A percentile compares a stretch with the other conserved stretches of the same genome.
phyloP scores from a whole-genome alignment of 2,113 vertebrate species.

The Gracilinanus agilis region DNA sequence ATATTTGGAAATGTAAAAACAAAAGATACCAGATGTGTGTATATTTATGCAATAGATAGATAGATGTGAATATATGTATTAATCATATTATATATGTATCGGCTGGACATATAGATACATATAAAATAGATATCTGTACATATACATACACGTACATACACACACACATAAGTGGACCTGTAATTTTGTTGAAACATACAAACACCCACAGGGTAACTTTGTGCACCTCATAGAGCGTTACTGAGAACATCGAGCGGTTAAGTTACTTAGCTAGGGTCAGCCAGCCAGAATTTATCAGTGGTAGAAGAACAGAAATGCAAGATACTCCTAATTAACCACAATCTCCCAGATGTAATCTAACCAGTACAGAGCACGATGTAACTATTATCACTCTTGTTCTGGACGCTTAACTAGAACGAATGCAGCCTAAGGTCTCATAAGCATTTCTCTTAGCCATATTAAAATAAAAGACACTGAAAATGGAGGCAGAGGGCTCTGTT shows the following conservation, averaged over 20 bases:
- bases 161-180: not conserved
- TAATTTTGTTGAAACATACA: not conserved
- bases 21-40: too few species aligned
- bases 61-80: too few species aligned
- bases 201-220: not conserved
- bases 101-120: not conserved
- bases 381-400: constrained; percentile 4
- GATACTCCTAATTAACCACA: not conserved
- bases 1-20: too few species aligned
- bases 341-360: not conserved
- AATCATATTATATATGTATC: not conserved
- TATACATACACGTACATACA: too few species aligned
- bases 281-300: not conserved
- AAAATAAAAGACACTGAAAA: not conserved
- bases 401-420: not conserved
- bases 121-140: not conserved
- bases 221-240: not conserved
- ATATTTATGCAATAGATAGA: too few species aligned
- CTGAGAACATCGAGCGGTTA: not conserved
- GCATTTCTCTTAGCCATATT: not conserved
- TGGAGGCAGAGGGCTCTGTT: not conserved
- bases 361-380: not conserved
- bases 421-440: not conserved
- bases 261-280: not conserved
- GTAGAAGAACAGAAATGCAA: not conserved